Base-by-base conservation (phyloP, 2,113 vertebrate genomes). In the Pristiophorus japonicus region DNA sequence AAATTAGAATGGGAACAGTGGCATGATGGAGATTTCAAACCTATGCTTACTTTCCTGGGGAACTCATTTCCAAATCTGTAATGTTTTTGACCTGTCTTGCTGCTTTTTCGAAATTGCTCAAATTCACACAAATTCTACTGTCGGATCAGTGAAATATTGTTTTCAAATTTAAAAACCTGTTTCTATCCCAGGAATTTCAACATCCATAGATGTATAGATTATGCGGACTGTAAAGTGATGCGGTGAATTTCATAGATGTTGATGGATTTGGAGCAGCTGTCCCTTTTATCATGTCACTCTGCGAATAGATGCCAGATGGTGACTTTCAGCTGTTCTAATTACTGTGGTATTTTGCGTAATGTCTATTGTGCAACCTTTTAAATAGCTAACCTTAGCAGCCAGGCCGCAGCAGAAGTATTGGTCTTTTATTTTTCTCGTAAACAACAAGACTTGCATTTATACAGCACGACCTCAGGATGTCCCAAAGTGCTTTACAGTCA, bases 311-410 rank as follows among this genome's bases (percentile, higher is more conserved):
- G 34, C 34, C 59, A 93, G 62, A 93, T 65, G 34, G 65, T 94
- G 42, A 70, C 63, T 94, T 94, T 47, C 88, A 67, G 65, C 92
- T 94, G 92, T 94, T 94, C 38, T 30, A 67, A 66, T 94, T 94
- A 94, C 63, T 88, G 30, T 27, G 42, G 85, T 27, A 65, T 66
- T 67, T 94, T 94, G 42, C 47, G 38, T 51, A 51, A 55, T 27
- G n/a, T 65, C 51, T 88, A 27, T 47, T 62, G 59, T 63, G 34
- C 16, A 18, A 63, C 18, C 59, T 92, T 92, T 65, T 63, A 92
- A 63, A 62, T 88, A 27, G 24, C 30, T 92, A 63, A 5, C 11
- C n/a, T 92, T 38, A 92, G 59, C 59, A 38, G n/a, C 24, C 24
- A 55, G 10, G 88, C 18, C 16, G 63, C n/a, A 45, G n/a, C 63